Evolutionary conservation across 2,888 invertebrate species (phyloP).

Genomic region (Rhamnusium bicolor): DNA sequence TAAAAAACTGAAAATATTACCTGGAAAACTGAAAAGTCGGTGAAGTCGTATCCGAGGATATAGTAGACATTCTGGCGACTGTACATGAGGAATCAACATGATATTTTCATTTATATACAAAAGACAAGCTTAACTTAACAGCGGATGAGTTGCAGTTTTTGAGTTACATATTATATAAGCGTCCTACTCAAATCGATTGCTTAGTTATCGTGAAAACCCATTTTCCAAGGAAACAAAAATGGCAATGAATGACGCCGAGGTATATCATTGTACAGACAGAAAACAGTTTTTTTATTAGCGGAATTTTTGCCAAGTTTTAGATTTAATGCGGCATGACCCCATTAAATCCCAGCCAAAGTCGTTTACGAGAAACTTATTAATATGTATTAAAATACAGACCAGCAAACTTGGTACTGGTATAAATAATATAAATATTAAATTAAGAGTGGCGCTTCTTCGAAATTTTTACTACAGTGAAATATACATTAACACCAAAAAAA

Average conservation of each 20-base stretch:
- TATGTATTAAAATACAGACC: no score
- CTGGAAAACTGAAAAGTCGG: no score
- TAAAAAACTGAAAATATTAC: no score
- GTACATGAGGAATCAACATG: not conserved
- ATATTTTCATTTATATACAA: no score
- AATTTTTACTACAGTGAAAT: no score
- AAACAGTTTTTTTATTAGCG: not conserved
- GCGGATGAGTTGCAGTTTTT: not conserved
- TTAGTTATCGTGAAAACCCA: not conserved
- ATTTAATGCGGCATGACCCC: not conserved
- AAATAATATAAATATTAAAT: no score
- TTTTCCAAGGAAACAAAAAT: not conserved
- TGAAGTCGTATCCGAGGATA: no score
- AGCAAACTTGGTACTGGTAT: no score
- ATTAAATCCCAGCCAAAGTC: not conserved
- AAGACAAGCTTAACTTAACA: not conserved
- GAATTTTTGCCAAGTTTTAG: slow-evolving; percentile 9
- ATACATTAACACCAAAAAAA: no score
- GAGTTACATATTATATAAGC: not conserved
- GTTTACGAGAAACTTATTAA: not conserved
- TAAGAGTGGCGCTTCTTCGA: no score
- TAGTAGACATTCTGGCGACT: no score
- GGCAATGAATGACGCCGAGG: slow-evolving; percentile 2
- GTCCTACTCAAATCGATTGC: slow-evolving; percentile 8
- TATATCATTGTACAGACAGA: not conserved